Evolutionary conservation across 2,888 invertebrate species (phyloP), one percentile per base, ranked within the genome.

Genomic region (Pyrrhosoma nymphula): DNA sequence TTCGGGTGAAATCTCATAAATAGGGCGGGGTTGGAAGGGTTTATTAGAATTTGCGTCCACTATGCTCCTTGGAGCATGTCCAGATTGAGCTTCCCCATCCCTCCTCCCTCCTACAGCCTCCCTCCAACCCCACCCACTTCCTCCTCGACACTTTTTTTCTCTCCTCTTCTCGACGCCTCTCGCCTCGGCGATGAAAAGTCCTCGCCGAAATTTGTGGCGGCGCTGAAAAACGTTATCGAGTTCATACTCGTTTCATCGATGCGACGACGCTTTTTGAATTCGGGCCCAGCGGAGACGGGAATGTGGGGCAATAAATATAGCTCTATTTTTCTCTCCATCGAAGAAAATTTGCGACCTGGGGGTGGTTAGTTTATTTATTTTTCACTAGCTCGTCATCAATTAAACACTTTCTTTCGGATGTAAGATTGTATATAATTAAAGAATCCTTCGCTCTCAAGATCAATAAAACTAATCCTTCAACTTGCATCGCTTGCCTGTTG

Each of bases 1-100:
- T 69, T 69, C 26, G 23, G 30, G 82, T 35, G 82, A 82, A 82
- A 30, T 82, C 82, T 82, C 82, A 30, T 30, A 82, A 82, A 82
- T 82, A 82, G 82, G 30, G 35, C 82, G 82, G 82, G 30, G 82
- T 82, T 60, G 82, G 30, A 35, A 35, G 82, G 35, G 82, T 82
- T 82, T 82, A 82, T 82, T 82, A 82, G 82, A 35, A 82, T 82
- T 82, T 82, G 82, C 82, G 82, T 82, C 82, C 82, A 82, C 82
- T 82, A 35, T 35, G 82, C 82, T 82, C 82, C 35, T 82, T 82
- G 82, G 82, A 82, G 82, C 35, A 35, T 82, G 82, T 82, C 82
- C 82, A 82, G 82, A 82, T 35, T 82, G 82, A 60, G 60, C 60
- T 20, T 14, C 82, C 82, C 82, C 82, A n/a, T 16, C 82, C 82